Base-by-base conservation (phyloP, 1,140 invertebrate genomes). In the Nebria ingens region DNA sequence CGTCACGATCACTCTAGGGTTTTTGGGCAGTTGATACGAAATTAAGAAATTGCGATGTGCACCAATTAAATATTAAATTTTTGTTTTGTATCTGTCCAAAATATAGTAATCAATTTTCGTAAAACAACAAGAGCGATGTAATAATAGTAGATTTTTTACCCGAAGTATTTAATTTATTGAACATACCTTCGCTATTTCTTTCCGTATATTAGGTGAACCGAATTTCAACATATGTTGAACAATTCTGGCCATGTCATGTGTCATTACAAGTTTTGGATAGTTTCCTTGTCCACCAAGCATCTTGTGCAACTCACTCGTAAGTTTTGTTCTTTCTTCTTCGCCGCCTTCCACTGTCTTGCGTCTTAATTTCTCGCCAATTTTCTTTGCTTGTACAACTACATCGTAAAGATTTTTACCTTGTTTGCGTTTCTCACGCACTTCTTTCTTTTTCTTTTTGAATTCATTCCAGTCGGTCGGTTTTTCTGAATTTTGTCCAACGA, bases 241-340 rank as follows among this genome's bases (percentile, higher is more conserved):
- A 1, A 97, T 86, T 65, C 93, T 74, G 0, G 89, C 87, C 23
- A 89, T 85, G 64, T 96, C 93, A 71, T 97, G 93, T 1, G 89
- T 82, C 59, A 86, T 80, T 2, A 91, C 83, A 58, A 94, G 76
- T 71, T 84, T 81, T 64, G 78, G 73, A 66, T 86, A 85, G 52
- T 85, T 80, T 1, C 80, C 83, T 67, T 85, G 49, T 11, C 57
- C 59, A 40, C 62, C 82, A 0, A 94, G 68, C 34, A 91, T 66
- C 21, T 74, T 65, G 64, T 86, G 85, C 6, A 95, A 68, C 59
- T 92, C 76, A 61, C 81, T 76, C 54, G 85, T 83, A 21, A 91
- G 69, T 55, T 84, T 76, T 21, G 73, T 67, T 62, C 82, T 77
- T 59, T 86, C 82, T 15, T 84, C 78, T 56, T 74, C 68, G 15